phyloP scores from a whole-genome alignment of 1,140 invertebrate species.

The Heterodera schachtii region DNA sequence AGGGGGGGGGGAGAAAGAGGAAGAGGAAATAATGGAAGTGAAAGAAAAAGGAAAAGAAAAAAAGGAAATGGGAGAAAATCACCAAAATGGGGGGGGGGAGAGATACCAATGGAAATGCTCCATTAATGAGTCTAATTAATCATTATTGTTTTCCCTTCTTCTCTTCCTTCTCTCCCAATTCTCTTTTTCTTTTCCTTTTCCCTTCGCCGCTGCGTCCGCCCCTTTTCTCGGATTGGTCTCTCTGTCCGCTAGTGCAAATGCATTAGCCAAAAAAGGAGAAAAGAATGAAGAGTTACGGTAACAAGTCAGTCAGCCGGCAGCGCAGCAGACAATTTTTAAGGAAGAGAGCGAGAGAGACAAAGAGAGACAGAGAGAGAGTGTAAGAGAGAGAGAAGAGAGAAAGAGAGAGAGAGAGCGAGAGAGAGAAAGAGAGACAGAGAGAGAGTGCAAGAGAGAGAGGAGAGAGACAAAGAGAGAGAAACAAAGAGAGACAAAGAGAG shows the following conservation, averaged over 20 bases:
- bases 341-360: background rate
- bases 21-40: background rate
- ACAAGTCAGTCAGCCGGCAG: too few relatives aligned
- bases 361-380: background rate
- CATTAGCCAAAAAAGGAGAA: constrained; percentile 2
- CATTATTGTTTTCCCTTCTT: background rate
- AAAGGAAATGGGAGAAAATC: too few relatives aligned
- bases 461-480: too few relatives aligned
- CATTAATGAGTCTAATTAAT: background rate
- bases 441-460: too few relatives aligned
- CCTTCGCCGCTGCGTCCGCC: background rate
- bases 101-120: too few relatives aligned
- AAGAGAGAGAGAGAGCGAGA: too few relatives aligned
- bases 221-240: constrained; percentile 12
- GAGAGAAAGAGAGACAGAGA: too few relatives aligned
- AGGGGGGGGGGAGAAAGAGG: too few relatives aligned
- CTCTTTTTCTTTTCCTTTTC: background rate
- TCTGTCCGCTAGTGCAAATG: background rate
- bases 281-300: background rate
- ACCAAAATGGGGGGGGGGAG: too few relatives aligned
- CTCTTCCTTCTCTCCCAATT: background rate
- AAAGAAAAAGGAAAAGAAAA: too few relatives aligned
- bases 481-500: too few relatives aligned
- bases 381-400: too few relatives aligned
- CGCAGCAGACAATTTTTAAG: background rate